phyloP scores from a whole-genome alignment of 2,888 invertebrate species.

The Troglohyphantes excavatus region DNA sequence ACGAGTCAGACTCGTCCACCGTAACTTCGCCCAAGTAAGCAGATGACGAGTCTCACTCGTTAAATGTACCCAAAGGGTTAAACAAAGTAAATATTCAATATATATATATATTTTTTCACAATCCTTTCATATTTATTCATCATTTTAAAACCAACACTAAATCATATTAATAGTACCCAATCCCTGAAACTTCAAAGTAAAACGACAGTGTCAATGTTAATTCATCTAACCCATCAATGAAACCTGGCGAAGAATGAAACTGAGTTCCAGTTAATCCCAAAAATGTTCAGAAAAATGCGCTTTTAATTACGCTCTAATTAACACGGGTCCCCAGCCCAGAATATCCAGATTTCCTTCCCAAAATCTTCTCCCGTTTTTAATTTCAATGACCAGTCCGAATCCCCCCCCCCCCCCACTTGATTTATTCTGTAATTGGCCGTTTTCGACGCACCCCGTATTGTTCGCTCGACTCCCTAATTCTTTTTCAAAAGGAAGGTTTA shows the following conservation, averaged over 20 bases:
- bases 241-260: neutral
- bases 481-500: constrained; percentile 33
- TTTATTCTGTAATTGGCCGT: constrained; percentile 58
- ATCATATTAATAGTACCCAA: no score
- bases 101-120: no score
- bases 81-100: no score
- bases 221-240: neutral
- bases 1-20: no score
- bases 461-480: constrained; percentile 30
- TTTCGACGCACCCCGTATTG: constrained; percentile 18
- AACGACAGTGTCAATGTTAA: neutral
- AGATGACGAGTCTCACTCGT: no score
- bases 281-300: constrained; percentile 14
- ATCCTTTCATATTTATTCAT: no score
- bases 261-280: neutral
- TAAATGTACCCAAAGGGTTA: no score
- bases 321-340: constrained; percentile 14
- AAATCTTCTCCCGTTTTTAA: constrained; percentile 26
- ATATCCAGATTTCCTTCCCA: constrained; percentile 36
- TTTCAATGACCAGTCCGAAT: constrained; percentile 1
- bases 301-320: constrained; percentile 65
- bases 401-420: no score
- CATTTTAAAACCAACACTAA: no score
- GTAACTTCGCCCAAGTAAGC: no score
- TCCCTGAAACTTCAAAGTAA: no score